A percentile compares a stretch with the other conserved stretches of the same genome.
Conservation (phyloP, 2,797 vertebrate genomes). For the Sus cebifrons region DNA sequence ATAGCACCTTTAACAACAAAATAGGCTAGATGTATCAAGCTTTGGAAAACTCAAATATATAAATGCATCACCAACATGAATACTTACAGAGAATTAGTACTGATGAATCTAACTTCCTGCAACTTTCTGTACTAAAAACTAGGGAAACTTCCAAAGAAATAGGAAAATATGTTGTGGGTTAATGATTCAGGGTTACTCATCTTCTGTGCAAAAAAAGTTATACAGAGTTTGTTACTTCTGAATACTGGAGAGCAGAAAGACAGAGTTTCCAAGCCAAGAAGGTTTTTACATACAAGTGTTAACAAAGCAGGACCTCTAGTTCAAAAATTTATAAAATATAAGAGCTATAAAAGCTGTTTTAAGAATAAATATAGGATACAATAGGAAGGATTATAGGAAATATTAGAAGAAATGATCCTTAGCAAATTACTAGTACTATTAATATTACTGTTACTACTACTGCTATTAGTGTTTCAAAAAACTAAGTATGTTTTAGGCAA, state of each 20-base stretch:
- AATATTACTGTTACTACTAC: no score
- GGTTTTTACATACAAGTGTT: background rate
- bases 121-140: background rate
- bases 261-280: background rate
- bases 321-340: background rate
- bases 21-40: background rate
- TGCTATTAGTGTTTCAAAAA: background rate
- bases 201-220: background rate
- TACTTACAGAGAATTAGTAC: background rate
- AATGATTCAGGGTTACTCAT: constrained; percentile 6
- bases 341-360: constrained; percentile 22
- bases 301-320: background rate
- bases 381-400: no score
- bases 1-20: background rate
- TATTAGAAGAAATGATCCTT: no score
- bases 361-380: no score
- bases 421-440: no score
- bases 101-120: background rate
- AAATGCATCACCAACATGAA: background rate
- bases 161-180: background rate
- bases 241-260: background rate
- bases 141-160: background rate
- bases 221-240: background rate
- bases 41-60: background rate
- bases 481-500: background rate